These are phyloP conservation scores for Ctenochaetus hawaiiensis DNA, from an alignment of 2,797 vertebrate species.

Conservation along the genomic window DNA sequence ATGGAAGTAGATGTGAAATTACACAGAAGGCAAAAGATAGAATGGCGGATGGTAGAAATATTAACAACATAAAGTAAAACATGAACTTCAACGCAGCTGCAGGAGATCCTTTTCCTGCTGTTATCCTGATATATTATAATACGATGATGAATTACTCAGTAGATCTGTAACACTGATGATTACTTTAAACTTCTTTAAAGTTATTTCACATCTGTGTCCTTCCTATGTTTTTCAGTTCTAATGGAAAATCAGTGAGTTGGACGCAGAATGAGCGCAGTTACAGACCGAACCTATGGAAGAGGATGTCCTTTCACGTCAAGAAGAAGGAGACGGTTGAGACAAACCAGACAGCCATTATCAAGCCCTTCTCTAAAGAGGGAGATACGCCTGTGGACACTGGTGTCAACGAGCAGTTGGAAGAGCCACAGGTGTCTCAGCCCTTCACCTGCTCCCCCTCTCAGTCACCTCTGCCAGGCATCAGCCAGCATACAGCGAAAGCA, in stretches of 20 bases:
- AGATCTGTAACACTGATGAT: neutral
- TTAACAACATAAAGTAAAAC: slow-evolving; percentile 34
- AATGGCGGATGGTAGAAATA: slow-evolving; percentile 32
- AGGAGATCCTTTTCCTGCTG: neutral
- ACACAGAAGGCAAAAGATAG: slow-evolving; percentile 33
- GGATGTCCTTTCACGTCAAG: slow-evolving; percentile 96
- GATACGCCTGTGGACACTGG: slow-evolving; percentile 81
- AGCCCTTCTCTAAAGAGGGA: slow-evolving; percentile 93
- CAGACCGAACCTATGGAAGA: slow-evolving; percentile 95
- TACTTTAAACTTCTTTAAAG: neutral
- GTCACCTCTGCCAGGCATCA: slow-evolving; percentile 88
- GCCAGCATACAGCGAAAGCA: slow-evolving; percentile 85
- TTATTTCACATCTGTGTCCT: neutral
- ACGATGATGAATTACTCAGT: neutral
- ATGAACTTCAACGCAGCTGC: neutral
- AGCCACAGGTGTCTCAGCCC: slow-evolving; percentile 86
- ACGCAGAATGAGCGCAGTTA: slow-evolving; percentile 91
- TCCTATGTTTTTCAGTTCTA: slow-evolving; percentile 87
- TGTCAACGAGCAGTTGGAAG: slow-evolving; percentile 86
- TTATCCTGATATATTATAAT: neutral
- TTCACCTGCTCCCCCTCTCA: slow-evolving; percentile 88
- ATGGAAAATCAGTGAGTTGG: slow-evolving; percentile 96
- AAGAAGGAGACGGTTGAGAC: slow-evolving; percentile 90
- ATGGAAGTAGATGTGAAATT: slow-evolving; percentile 52
- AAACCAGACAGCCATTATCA: slow-evolving; percentile 98